These are phyloP conservation scores for Thelaira solivaga DNA, from an alignment of 2,888 invertebrate genomes.

Conservation along the genomic window DNA sequence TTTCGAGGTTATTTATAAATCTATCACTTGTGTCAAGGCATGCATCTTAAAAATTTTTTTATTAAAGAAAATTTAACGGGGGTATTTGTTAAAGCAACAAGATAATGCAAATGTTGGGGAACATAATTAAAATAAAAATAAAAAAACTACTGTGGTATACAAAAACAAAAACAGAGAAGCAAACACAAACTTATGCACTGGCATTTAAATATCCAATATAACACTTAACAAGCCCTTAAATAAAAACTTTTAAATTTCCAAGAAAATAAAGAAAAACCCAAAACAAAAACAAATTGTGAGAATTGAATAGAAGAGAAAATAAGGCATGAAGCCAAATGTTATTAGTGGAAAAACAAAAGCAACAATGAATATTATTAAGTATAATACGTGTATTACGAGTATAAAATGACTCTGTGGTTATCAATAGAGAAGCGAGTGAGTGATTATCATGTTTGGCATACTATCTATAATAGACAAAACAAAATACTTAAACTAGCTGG, in stretches of 20 bases:
- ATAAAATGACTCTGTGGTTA: slow-evolving; percentile 58
- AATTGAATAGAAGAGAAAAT: slow-evolving; percentile 37
- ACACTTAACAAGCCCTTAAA: slow-evolving; percentile 47
- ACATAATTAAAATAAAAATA: background rate
- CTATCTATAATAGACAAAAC: slow-evolving; percentile 35
- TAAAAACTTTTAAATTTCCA: slow-evolving; percentile 57
- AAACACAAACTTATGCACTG: background rate
- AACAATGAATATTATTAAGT: slow-evolving; percentile 26
- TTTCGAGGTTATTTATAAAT: slow-evolving; percentile 60
- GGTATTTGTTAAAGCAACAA: background rate
- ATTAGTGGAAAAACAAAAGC: slow-evolving; percentile 27
- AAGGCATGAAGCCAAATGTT: slow-evolving; percentile 55
- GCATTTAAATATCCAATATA: slow-evolving; percentile 39
- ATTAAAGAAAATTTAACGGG: slow-evolving; percentile 3
- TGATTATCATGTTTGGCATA: slow-evolving; percentile 59
- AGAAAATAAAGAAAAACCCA: slow-evolving; percentile 22
- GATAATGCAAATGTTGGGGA: background rate
- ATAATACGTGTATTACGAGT: slow-evolving; percentile 23
- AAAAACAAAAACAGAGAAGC: background rate
- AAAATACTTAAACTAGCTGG: slow-evolving; percentile 21
- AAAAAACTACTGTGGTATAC: slow-evolving; percentile 6
- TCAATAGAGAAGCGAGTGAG: slow-evolving; percentile 57
- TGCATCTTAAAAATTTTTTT: slow-evolving; percentile 23
- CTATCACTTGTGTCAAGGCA: slow-evolving; percentile 51
- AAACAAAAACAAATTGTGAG: background rate